Percentiles rank a stretch among this genome's conserved stretches.
Conservation (phyloP, 2,797 vertebrate species). For the Anguilla marmorata region DNA sequence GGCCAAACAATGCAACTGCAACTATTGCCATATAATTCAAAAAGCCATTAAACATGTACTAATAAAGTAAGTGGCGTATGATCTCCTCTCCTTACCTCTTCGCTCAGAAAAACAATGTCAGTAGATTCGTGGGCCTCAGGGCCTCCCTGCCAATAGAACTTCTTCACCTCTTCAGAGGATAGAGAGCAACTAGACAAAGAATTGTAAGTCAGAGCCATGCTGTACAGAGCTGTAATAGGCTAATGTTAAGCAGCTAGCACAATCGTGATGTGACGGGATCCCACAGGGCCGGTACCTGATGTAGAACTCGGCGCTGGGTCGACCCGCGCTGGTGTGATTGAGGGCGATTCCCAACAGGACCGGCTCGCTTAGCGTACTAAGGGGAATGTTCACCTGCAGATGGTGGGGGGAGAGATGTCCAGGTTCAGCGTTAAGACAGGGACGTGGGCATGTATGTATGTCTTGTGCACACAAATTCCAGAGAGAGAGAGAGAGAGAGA, state of each 20-base stretch:
- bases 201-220: not conserved
- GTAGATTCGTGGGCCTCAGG: conserved; percentile 86
- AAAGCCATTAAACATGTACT: not conserved
- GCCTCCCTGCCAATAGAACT: conserved; percentile 79
- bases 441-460: not conserved
- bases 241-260: not conserved
- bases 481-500: not conserved
- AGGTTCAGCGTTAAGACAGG: not conserved
- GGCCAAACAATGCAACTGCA: not conserved
- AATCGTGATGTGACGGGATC: not conserved
- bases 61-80: not conserved
- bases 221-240: not conserved
- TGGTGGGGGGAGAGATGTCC: not conserved
- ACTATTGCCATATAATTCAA: not conserved
- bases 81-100: conserved; percentile 59
- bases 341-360: conserved; percentile 82
- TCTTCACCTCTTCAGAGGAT: conserved; percentile 76
- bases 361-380: conserved; percentile 73
- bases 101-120: conserved; percentile 77
- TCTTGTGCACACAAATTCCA: not conserved
- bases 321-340: conserved; percentile 84
- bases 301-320: conserved; percentile 86
- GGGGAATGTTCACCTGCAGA: conserved; percentile 82
- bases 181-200: conserved; percentile 74
- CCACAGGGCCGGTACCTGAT: conserved; percentile 69